Conservation (phyloP, 2,113 vertebrate genomes). For the Aldabrachelys gigantea region DNA sequence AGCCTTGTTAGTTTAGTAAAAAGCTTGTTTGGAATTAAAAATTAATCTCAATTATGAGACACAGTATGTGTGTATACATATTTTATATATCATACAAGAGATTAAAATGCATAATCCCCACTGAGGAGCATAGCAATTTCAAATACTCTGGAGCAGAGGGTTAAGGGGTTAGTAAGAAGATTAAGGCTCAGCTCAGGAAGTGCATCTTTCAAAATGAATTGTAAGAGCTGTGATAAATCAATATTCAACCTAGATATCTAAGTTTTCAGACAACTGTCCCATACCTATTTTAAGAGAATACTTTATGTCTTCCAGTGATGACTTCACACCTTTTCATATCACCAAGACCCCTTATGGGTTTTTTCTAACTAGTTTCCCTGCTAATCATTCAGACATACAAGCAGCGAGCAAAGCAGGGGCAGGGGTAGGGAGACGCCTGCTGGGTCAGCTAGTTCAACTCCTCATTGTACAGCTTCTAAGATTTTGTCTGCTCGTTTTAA, state of each 20-base stretch:
- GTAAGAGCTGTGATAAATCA: neutral
- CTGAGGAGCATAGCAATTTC: neutral
- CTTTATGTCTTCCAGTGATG: neutral
- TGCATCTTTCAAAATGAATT: neutral
- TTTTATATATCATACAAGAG: neutral
- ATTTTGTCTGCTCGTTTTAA: neutral
- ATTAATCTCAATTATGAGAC: neutral
- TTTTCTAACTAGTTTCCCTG: neutral
- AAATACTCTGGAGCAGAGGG: neutral
- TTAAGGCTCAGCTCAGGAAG: neutral
- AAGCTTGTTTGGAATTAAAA: neutral
- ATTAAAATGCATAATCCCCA: constrained; percentile 10
- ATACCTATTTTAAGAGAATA: neutral
- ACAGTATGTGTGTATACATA: neutral
- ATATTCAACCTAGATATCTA: neutral
- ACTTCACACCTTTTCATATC: neutral
- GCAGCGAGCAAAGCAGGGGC: neutral
- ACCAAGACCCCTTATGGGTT: rapidly evolving
- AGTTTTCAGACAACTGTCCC: neutral
- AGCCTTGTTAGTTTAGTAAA: constrained; percentile 14
- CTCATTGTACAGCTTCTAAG: neutral
- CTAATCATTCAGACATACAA: neutral
- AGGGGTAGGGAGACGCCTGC: neutral
- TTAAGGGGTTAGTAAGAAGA: neutral
- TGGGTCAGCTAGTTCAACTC: neutral